Evolutionary conservation across 2,113 vertebrate species (phyloP).

Genomic region (Girardinichthys multiradiatus): DNA sequence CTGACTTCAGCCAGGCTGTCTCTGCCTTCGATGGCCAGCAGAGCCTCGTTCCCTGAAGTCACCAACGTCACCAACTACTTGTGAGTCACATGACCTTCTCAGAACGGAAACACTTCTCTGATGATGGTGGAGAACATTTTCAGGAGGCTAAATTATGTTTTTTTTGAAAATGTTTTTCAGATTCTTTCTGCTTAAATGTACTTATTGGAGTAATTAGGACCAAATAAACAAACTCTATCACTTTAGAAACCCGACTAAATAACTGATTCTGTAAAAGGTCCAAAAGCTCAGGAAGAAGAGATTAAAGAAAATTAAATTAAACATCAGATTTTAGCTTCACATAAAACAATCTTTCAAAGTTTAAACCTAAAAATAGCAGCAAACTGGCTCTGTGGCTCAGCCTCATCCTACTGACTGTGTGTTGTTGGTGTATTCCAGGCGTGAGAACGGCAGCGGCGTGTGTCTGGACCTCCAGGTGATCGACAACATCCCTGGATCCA

Average conservation of each 20-base stretch:
- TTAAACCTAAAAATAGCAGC: no score
- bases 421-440: slow-evolving; percentile 72
- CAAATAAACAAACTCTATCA: no score
- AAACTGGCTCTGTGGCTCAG: no score
- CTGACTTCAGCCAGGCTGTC: slow-evolving; percentile 88
- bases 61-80: slow-evolving; percentile 94
- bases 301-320: no score
- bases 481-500: slow-evolving; percentile 89
- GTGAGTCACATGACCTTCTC: slow-evolving; percentile 78
- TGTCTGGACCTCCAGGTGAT: slow-evolving; percentile 97
- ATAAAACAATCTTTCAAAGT: no score
- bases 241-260: no score
- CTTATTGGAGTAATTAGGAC: not conserved
- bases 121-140: not conserved
- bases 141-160: not conserved
- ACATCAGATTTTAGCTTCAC: no score
- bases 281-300: no score
- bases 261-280: no score
- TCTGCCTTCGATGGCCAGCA: slow-evolving; percentile 92
- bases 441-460: slow-evolving; percentile 92
- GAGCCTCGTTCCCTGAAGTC: slow-evolving; percentile 90
- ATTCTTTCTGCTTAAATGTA: not conserved
- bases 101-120: rapidly evolving
- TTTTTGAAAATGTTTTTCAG: no score
- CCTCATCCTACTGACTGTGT: not conserved